Evolutionary conservation across 2,113 vertebrate species (phyloP).

Genomic region (Panthera uncia): DNA sequence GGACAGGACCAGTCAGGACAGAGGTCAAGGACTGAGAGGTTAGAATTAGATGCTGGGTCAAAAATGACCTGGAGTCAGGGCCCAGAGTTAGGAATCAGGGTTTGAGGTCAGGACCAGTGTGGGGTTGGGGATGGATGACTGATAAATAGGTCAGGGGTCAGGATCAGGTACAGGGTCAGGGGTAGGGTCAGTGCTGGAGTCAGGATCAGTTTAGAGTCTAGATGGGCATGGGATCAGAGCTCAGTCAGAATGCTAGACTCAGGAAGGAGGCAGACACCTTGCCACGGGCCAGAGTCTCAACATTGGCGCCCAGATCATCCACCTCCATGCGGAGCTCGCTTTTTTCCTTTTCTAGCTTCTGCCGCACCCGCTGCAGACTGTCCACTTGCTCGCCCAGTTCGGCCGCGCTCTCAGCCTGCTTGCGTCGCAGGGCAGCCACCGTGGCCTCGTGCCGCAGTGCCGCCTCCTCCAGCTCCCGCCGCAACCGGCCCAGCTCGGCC

Average conservation of each 20-base stretch:
- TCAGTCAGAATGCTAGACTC: neutral
- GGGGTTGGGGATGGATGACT: neutral
- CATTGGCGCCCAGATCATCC: slow-evolving; percentile 90
- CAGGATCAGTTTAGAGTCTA: neutral
- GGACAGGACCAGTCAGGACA: neutral
- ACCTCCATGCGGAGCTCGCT: slow-evolving; percentile 94
- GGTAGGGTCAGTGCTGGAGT: neutral
- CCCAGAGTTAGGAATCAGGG: neutral
- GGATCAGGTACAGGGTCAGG: neutral
- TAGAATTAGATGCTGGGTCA: neutral
- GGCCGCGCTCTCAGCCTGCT: slow-evolving; percentile 89
- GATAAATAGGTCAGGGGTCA: neutral
- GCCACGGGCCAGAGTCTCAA: slow-evolving; percentile 91
- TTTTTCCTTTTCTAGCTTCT: slow-evolving; percentile 96
- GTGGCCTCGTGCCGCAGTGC: slow-evolving; percentile 91
- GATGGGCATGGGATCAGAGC: neutral
- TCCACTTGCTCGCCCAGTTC: slow-evolving; percentile 95
- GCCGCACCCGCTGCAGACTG: slow-evolving; percentile 92
- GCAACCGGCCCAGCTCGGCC: slow-evolving; percentile 89
- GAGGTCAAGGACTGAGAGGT: neutral
- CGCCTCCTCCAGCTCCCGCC: slow-evolving; percentile 94
- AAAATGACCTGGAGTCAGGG: neutral
- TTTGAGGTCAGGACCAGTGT: neutral
- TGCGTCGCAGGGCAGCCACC: slow-evolving; percentile 88
- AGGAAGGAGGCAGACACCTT: slow-evolving; percentile 85